Evolutionary conservation across 2,888 invertebrate genomes (phyloP).

Genomic region (Tenthredo distinguenda): DNA sequence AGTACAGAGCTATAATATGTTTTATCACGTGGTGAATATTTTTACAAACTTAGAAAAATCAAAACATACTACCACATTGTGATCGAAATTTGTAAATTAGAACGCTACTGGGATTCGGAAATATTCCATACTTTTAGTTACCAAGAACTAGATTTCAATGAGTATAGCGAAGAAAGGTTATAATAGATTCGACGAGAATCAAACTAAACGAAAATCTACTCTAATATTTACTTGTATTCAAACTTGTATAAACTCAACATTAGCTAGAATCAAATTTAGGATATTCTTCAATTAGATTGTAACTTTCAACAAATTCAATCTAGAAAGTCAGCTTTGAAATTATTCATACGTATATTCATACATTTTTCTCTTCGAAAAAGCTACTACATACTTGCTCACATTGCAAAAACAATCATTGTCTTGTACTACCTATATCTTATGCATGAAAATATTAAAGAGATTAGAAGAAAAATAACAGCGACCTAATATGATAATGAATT

Average conservation of each 20-base stretch:
- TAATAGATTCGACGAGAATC: no score
- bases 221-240: no score
- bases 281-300: neutral
- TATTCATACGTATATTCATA: neutral
- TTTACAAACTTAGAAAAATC: neutral
- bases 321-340: neutral
- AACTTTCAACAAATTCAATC: neutral
- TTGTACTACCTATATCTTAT: neutral
- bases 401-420: neutral
- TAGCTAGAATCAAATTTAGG: neutral
- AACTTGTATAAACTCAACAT: neutral
- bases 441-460: neutral
- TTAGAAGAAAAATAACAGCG: neutral
- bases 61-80: neutral
- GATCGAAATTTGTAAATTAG: neutral
- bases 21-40: constrained; percentile 7
- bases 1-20: constrained; percentile 29
- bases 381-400: neutral
- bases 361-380: neutral
- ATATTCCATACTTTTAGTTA: neutral
- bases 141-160: neutral
- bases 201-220: no score
- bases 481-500: neutral
- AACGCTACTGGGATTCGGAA: neutral
- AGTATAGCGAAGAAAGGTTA: no score